Base-by-base conservation (phyloP, 2,797 vertebrate species). In the Psittacula echo region DNA sequence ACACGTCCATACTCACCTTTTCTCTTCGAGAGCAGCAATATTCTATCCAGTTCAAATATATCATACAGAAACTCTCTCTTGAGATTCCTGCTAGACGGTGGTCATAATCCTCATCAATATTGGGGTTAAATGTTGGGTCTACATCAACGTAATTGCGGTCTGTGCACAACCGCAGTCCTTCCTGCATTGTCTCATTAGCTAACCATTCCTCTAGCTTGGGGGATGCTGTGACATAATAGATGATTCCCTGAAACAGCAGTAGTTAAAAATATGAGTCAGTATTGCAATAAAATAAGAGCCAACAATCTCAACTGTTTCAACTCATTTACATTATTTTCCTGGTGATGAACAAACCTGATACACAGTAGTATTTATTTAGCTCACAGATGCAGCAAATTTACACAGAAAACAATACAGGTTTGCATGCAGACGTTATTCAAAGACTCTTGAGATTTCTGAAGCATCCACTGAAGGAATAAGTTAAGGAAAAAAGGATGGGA, bases 81-180 rank as follows among this genome's bases (percentile, higher is more conserved):
- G 99, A 99, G 97, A 99, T 98, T 88, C 99, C 99, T 27, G 99
- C 99, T 30, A 99, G 98, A 17, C 99, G 98, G 47, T 99, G 99
- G 97, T 99, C 99, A 72, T 99, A 99, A 97, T 99, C 99, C 96
- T 99, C 99, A 65, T 99, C 99, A 51, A 99, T 99, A 97, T 99
- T 99, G 85, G 99, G 99, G 94, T 99, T 99, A 97, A 99, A 99
- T 6, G 99, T 99, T 19, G 99, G 99, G 96, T 99, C 99, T 84
- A 99, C 98, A 93, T 99, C 99, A 17, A 99, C 99, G 6, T 99
- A 99, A 96, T 99, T 99, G 86, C 98, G 98, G 96, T 99, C 99
- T 5, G 98, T 97, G 83, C 99, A 99, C 7, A 97, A 97, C 71
- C 98, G 98, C 45, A 99, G 97, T 47, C 99, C 99, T 48, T 99